Conservation (phyloP, 2,113 vertebrate species). For the Pluvialis apricaria region DNA sequence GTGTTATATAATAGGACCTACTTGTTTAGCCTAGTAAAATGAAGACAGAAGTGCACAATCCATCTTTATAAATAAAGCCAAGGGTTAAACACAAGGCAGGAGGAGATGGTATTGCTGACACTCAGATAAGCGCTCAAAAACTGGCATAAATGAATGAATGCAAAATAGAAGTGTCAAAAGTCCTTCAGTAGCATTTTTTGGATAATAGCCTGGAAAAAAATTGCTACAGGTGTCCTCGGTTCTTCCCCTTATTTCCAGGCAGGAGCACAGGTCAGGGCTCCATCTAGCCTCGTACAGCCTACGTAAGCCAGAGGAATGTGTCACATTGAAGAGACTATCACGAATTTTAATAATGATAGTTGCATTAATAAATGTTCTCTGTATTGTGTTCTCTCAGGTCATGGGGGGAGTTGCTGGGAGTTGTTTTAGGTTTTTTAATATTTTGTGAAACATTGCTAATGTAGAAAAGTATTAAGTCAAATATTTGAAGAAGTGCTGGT, state of each 20-base stretch:
- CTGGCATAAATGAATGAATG: not conserved
- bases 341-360: not conserved
- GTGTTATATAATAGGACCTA: not conserved
- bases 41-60: not conserved
- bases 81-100: not conserved
- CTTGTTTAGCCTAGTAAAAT: not conserved
- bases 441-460: not conserved
- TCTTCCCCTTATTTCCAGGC: not conserved
- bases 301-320: not conserved
- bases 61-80: not conserved
- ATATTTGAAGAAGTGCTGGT: not conserved
- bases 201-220: not conserved
- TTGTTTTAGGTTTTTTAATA: not conserved
- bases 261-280: not conserved
- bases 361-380: not conserved
- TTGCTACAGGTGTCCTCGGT: rapidly evolving
- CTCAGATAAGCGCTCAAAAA: not conserved
- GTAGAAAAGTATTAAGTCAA: not conserved
- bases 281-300: not conserved
- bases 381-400: not conserved
- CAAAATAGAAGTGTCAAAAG: not conserved
- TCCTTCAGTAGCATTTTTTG: not conserved
- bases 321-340: not conserved
- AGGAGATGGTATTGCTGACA: not conserved
- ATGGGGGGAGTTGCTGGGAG: not conserved